Evolutionary conservation across 2,888 invertebrate genomes (phyloP).

Genomic region (Elegia similella): DNA sequence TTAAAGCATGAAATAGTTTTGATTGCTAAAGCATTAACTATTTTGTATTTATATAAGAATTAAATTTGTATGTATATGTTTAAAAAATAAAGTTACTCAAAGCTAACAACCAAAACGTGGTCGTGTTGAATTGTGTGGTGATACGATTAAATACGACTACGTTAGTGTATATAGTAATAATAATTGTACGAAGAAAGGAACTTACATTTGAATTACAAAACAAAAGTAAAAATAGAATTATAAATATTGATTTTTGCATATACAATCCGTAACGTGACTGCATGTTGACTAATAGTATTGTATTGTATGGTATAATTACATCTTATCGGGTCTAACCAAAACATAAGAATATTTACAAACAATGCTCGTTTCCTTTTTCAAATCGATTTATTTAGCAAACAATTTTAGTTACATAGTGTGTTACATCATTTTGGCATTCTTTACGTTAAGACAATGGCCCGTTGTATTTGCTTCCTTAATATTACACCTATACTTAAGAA

Average conservation of each 20-base stretch:
- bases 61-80: too few species aligned
- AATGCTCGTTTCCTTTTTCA: background rate
- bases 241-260: background rate
- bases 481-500: conserved; percentile 59
- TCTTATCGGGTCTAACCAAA: conserved; percentile 1
- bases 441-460: conserved; percentile 60
- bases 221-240: background rate
- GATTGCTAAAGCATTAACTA: background rate
- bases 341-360: conserved; percentile 13
- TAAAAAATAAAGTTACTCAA: too few species aligned
- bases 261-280: background rate
- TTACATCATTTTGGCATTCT: conserved; percentile 52
- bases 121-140: too few species aligned
- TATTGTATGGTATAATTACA: background rate
- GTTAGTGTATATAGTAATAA: too few species aligned
- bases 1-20: background rate
- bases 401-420: conserved; percentile 24
- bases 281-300: background rate
- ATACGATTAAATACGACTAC: too few species aligned
- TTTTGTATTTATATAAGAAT: too few species aligned
- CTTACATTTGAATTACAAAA: conserved; percentile 7
- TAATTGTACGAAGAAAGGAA: background rate
- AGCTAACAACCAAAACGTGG: too few species aligned
- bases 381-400: conserved; percentile 34
- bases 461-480: conserved; percentile 50